Evolutionary conservation across 2,797 vertebrate genomes (phyloP), one percentile per base, ranked within the genome.

Genomic region (Pempheris klunzingeri): DNA sequence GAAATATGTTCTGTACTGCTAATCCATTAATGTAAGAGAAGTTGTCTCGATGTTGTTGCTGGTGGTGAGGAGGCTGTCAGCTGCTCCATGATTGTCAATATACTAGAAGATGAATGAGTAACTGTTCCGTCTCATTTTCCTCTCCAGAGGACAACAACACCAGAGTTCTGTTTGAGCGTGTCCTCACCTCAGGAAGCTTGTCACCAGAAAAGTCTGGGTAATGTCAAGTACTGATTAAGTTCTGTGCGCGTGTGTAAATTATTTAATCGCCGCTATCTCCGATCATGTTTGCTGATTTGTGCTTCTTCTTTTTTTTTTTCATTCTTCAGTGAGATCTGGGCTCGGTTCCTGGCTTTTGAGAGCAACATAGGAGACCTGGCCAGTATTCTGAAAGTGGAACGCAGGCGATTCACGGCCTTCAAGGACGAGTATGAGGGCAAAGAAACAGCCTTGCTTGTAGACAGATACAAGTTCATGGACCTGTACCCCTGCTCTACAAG

Each of bases 401-500:
- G 98, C 86, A 90, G 98, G 82, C 96, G 98, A 39, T 99, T 99
- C 92, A 95, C 96, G 4, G 98, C 98, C 6, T 99, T 99, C 90
- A 99, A 98, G 83, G 98, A 99, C 9, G 98, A 99, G 73, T 99
- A 99, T 0, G 98, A 99, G 88, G 98, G 98, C 88, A 99, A 99
- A 92, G 98, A 99, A 92, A 99, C 98, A 0, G 98, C 98, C 38
- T 88, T 99, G 87, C 95, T 99, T 3, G 98, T 99, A 34, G 98
- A 99, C 71, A 94, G 98, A 88, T 99, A 99, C 86, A 99, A 99
- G 90, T 99, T 99, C 92, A 99, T 99, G 98, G 98, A 99, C 89
- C 92, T 99, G 80, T 99, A 99, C 88, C 98, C 98, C 57, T 99
- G 98, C 87, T 99, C 98, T 44, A 71, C 94, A 15, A 97, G 97